Evolutionary conservation across 2,888 invertebrate species (phyloP).

Genomic region (Acronicta alni): DNA sequence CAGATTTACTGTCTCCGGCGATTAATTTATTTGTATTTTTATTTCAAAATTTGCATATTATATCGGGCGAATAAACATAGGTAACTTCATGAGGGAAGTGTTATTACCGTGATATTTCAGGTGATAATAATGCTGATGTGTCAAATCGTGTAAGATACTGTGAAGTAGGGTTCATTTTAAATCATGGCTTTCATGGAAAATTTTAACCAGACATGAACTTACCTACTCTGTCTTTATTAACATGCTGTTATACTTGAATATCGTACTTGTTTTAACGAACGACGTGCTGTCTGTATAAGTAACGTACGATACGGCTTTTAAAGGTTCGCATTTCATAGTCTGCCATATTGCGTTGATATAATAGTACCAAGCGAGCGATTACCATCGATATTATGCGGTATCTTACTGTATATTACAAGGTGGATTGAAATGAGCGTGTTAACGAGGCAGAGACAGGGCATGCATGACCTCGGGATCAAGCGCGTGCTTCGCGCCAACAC

Average conservation of each 20-base stretch:
- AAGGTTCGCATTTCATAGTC: conserved; percentile 24
- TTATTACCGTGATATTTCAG: conserved; percentile 28
- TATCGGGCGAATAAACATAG: conserved; percentile 60
- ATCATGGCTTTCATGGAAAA: no score
- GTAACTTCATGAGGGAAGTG: conserved; percentile 19
- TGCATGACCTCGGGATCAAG: conserved; percentile 76
- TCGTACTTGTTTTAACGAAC: no score
- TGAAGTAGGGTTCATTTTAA: neutral
- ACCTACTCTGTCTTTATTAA: no score
- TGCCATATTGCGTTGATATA: conserved; percentile 35
- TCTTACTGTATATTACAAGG: conserved; percentile 64
- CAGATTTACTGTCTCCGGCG: conserved; percentile 75
- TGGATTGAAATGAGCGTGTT: conserved; percentile 71
- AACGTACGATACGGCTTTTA: conserved; percentile 10
- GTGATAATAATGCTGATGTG: conserved; percentile 8
- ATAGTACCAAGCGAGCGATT: conserved; percentile 50
- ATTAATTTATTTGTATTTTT: conserved; percentile 73
- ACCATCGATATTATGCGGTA: conserved; percentile 59
- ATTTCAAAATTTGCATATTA: conserved; percentile 73
- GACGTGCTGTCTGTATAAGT: neutral
- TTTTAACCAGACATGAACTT: no score
- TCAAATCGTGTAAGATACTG: conserved; percentile 6
- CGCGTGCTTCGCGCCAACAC: conserved; percentile 67
- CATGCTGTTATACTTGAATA: no score
- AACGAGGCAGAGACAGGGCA: conserved; percentile 73